Conservation (phyloP, 2,797 vertebrate genomes). For the Scolopax bukidnonensis region DNA sequence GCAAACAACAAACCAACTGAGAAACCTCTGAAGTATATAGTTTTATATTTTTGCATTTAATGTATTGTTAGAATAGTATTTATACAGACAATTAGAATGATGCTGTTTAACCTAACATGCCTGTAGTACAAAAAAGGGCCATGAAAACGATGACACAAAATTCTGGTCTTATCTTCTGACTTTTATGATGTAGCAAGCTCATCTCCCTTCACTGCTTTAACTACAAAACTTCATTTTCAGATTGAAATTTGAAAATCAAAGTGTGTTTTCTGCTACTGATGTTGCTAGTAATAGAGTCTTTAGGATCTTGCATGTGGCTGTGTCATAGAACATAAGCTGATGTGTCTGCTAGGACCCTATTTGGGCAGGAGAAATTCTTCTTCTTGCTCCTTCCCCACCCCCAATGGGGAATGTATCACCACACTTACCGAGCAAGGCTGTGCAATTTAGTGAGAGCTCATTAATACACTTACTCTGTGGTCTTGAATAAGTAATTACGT, state of each 20-base stretch:
- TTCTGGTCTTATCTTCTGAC: not conserved
- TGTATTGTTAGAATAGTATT: not conserved
- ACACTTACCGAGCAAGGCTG: not conserved
- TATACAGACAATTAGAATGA: not conserved
- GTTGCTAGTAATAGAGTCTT: not conserved
- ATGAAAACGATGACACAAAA: not conserved
- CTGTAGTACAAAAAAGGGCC: not conserved
- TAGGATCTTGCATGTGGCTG: not conserved
- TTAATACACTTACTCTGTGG: not conserved
- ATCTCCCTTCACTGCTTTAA: not conserved
- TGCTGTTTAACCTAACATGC: not conserved
- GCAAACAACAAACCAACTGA: not conserved
- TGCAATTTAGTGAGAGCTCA: not conserved
- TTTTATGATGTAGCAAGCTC: not conserved
- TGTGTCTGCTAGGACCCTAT: rapidly evolving
- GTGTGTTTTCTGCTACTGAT: not conserved
- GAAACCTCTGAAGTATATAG: not conserved
- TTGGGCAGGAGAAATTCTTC: not conserved
- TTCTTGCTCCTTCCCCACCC: not conserved
- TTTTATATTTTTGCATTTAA: not conserved
- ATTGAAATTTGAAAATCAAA: not conserved
- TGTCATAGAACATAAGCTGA: not conserved
- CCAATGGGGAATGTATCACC: not conserved
- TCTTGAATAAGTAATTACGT: not conserved
- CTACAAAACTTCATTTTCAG: not conserved